These are phyloP conservation scores for Philaethria dido DNA, from an alignment of 2,888 invertebrate genomes.

Conservation along the genomic window DNA sequence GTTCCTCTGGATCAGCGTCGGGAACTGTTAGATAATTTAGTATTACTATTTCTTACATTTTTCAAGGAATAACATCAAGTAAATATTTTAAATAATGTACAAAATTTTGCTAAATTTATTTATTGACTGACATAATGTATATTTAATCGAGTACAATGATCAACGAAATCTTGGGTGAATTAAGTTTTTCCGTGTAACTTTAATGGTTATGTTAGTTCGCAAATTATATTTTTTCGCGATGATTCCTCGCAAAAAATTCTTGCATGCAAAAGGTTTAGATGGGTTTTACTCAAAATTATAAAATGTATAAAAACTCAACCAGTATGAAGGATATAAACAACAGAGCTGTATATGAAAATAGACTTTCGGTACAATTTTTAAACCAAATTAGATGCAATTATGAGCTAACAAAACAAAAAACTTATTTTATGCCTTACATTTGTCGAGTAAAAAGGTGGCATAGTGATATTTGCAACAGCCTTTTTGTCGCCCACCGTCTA, in stretches of 20 bases:
- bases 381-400: background rate
- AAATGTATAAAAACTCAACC: too few relatives aligned
- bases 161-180: background rate
- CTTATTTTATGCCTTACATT: constrained; percentile 63
- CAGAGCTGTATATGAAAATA: background rate
- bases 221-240: background rate
- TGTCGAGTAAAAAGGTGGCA: constrained; percentile 80
- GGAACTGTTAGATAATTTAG: constrained; percentile 59
- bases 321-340: background rate
- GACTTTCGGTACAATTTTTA: background rate
- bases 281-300: background rate
- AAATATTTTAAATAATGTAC: background rate
- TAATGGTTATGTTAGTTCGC: background rate
- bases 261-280: background rate
- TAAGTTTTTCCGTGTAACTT: background rate
- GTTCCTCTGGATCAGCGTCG: constrained; percentile 67
- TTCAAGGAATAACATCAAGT: background rate
- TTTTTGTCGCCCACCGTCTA: constrained; percentile 78
- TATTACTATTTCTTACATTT: background rate
- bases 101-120: background rate
- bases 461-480: constrained; percentile 79
- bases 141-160: background rate
- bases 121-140: background rate
- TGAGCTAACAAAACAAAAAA: background rate
- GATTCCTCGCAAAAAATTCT: background rate